Evolutionary conservation across 2,797 vertebrate genomes (phyloP), one percentile per base, ranked within the genome.

Genomic region (Acrossocheilus fasciatus): DNA sequence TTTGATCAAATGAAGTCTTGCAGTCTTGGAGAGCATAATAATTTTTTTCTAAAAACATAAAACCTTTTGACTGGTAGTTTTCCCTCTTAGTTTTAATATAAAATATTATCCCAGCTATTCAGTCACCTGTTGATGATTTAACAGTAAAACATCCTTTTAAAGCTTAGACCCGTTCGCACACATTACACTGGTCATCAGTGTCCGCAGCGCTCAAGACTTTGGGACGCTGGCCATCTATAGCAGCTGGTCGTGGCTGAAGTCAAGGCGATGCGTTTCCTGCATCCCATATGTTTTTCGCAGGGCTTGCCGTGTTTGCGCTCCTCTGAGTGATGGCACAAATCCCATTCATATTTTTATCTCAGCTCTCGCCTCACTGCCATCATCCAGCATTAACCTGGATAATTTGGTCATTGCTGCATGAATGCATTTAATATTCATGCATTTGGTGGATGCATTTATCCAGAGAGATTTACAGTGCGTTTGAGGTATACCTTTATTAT

Each of bases 211-310:
- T 94, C 91, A 88, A 89, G 90, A 92, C 89, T 91, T 93, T 93
- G 93, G 94, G 95, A 95, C 91, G 84, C 79, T 8, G 87, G 94
- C 94, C 95, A 95, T 94, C 90, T 93, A 92, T 91, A 94, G 94
- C 95, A 96, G 95, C 94, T 95, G 96, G 93, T 92, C 87, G 6
- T 86, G 62, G 90, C 78, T 89, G 91, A 92, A 91, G 91, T 94
- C 87, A 91, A 91, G 91, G 90, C 91, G 86, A 90, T 47, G 64
- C 87, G 89, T 93, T 94, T 94, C 94, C 94, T 94, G 93, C 88
- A 93, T 87, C 90, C 94, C 94, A 93, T 95, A 93, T 95, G 95
- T 76, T 91, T 93, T 94, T 91, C 77, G 23, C 90, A 88, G 86
- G 77, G 81, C 81, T 91, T 86, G 82, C 87, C 76, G 41, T 83